phyloP scores from a whole-genome alignment of 2,888 invertebrate genomes.

The Anagyrus pseudococci region DNA sequence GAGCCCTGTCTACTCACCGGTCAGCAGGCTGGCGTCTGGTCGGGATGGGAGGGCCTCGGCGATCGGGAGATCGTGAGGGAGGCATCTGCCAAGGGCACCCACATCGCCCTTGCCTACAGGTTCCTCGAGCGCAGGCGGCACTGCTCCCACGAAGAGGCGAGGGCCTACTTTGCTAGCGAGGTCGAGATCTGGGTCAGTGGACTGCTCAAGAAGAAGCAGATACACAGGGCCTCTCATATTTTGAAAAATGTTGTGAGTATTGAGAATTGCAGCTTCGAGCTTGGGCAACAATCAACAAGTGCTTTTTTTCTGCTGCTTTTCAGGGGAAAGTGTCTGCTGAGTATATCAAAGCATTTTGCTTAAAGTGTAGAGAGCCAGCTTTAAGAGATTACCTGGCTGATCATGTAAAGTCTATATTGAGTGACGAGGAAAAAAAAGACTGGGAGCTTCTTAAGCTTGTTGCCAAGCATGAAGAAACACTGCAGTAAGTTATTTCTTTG shows the following conservation, averaged over 20 bases:
- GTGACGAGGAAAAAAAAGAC: slow-evolving; percentile 53
- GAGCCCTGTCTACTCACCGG: slow-evolving; percentile 67
- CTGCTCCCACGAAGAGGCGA: slow-evolving; percentile 65
- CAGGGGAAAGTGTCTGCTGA: slow-evolving; percentile 66
- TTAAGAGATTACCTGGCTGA: slow-evolving; percentile 73
- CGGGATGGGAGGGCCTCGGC: slow-evolving; percentile 70
- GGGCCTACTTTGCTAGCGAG: slow-evolving; percentile 60
- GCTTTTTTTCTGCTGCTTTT: slow-evolving; percentile 4
- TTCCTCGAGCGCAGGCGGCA: slow-evolving; percentile 67
- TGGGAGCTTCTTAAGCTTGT: slow-evolving; percentile 62
- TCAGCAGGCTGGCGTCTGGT: slow-evolving; percentile 70
- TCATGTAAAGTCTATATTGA: slow-evolving; percentile 63
- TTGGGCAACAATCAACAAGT: too few relatives aligned
- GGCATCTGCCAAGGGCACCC: slow-evolving; percentile 73
- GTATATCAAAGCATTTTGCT: slow-evolving; percentile 68
- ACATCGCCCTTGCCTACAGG: slow-evolving; percentile 67
- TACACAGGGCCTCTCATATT: slow-evolving; percentile 71
- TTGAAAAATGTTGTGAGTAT: slow-evolving; percentile 66
- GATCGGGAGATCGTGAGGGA: slow-evolving; percentile 72
- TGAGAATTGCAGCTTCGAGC: too few relatives aligned
- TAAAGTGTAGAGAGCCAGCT: slow-evolving; percentile 67
- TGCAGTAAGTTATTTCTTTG: slow-evolving; percentile 44
- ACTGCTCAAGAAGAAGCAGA: slow-evolving; percentile 69
- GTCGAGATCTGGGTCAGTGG: slow-evolving; percentile 71
- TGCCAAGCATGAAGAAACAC: slow-evolving; percentile 47